phyloP scores from a whole-genome alignment of 1,140 invertebrate species.

The Ceratosolen fusciceps region DNA sequence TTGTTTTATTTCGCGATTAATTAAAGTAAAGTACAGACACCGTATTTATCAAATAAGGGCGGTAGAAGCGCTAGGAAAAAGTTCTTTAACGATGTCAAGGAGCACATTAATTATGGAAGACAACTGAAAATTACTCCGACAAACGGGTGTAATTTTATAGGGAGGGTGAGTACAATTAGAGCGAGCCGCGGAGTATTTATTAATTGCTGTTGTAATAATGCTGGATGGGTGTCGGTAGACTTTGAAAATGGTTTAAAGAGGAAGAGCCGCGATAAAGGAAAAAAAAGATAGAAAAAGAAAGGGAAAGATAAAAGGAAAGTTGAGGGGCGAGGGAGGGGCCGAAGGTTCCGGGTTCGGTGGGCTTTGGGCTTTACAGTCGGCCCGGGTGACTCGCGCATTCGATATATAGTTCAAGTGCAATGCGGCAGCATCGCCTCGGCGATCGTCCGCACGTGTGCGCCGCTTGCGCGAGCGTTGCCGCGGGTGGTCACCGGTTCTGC shows the following conservation, averaged over 20 bases:
- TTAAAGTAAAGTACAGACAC: neutral
- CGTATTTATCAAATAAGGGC: neutral
- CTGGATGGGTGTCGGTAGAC: too few species aligned
- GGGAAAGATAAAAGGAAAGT: neutral
- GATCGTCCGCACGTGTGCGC: constrained; percentile 21
- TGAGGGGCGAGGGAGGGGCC: too few species aligned
- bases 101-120: neutral
- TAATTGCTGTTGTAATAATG: too few species aligned
- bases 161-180: neutral
- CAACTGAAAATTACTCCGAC: neutral
- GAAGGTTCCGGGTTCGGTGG: neutral
- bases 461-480: constrained; percentile 36
- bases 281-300: neutral
- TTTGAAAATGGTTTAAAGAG: neutral
- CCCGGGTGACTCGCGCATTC: neutral
- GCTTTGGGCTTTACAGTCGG: neutral
- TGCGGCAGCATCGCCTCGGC: constrained; percentile 10
- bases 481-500: too few species aligned
- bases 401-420: constrained; percentile 34
- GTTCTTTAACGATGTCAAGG: too few species aligned
- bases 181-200: neutral
- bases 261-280: neutral
- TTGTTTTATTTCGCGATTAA: neutral
- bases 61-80: neutral
- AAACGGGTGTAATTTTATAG: neutral